Percentiles rank a stretch among this genome's conserved stretches.
These are phyloP conservation scores for Nannospalax galili DNA, from an alignment of 2,113 vertebrate species.

Conservation along the genomic window DNA sequence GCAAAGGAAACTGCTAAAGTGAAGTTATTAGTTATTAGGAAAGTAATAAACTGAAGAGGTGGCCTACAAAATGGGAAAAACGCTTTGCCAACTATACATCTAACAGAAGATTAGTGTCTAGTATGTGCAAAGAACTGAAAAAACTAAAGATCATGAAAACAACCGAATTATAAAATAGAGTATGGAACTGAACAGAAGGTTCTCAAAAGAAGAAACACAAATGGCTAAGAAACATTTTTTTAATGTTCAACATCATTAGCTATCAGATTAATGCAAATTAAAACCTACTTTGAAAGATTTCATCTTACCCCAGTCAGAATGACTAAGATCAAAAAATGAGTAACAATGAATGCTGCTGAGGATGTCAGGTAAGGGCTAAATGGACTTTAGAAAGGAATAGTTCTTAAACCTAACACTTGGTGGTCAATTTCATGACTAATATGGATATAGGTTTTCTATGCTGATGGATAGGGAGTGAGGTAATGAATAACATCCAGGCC, in stretches of 20 bases:
- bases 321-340: too few species aligned
- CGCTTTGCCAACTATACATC: not conserved
- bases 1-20: not conserved
- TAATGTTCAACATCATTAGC: too few species aligned
- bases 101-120: not conserved
- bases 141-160: not conserved
- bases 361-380: too few species aligned
- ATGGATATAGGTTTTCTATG: not conserved
- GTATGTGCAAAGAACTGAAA: not conserved
- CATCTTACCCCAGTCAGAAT: too few species aligned
- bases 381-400: not conserved
- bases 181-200: too few species aligned
- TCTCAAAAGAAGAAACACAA: too few species aligned
- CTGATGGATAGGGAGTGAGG: not conserved
- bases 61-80: not conserved
- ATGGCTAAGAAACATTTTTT: too few species aligned
- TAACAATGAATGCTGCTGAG: too few species aligned
- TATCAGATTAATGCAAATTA: too few species aligned
- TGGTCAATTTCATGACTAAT: conserved; percentile 14
- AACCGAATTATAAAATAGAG: not conserved
- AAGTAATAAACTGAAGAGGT: not conserved
- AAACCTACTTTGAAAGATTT: too few species aligned
- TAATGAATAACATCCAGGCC: not conserved
- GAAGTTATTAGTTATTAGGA: too few species aligned
- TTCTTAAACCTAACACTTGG: conserved; percentile 2